phyloP scores from a whole-genome alignment of 2,113 vertebrate species.

The Prinia subflava region DNA sequence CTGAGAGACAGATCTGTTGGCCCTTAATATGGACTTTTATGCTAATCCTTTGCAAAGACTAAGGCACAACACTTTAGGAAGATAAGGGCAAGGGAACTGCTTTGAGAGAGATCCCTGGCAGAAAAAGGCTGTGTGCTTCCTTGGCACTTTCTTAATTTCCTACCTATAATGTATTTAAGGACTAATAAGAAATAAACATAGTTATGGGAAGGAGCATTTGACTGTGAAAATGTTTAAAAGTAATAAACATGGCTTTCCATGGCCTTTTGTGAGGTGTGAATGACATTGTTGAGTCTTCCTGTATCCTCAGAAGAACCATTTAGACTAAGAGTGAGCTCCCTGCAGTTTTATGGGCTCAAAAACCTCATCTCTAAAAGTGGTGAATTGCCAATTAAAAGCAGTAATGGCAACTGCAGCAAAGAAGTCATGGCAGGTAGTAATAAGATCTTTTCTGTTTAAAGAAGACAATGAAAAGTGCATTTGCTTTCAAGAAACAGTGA shows the following conservation, averaged over 20 bases:
- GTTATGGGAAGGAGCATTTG: background rate
- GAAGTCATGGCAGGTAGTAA: background rate
- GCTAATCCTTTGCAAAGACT: background rate
- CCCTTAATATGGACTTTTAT: background rate
- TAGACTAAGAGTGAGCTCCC: background rate
- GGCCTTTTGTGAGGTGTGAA: background rate
- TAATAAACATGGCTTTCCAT: background rate
- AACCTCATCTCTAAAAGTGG: background rate
- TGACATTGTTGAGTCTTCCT: background rate
- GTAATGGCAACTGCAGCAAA: background rate
- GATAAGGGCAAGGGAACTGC: background rate
- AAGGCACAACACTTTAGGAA: background rate
- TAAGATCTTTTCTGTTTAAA: slow-evolving; percentile 5
- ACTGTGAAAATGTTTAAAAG: background rate
- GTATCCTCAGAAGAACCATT: background rate
- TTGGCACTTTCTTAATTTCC: background rate
- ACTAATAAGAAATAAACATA: background rate
- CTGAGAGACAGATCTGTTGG: background rate
- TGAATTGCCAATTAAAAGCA: slow-evolving; percentile 8
- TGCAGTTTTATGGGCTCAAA: background rate
- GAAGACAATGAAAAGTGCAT: slow-evolving; percentile 5
- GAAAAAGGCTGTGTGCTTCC: background rate
- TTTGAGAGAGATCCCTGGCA: background rate
- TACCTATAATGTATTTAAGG: slow-evolving; percentile 4
- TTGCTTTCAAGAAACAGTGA: background rate